Percentiles rank a stretch among this genome's conserved stretches.
Evolutionary conservation across 1,140 invertebrate genomes (phyloP).

Genomic region (Drosophila auraria): DNA sequence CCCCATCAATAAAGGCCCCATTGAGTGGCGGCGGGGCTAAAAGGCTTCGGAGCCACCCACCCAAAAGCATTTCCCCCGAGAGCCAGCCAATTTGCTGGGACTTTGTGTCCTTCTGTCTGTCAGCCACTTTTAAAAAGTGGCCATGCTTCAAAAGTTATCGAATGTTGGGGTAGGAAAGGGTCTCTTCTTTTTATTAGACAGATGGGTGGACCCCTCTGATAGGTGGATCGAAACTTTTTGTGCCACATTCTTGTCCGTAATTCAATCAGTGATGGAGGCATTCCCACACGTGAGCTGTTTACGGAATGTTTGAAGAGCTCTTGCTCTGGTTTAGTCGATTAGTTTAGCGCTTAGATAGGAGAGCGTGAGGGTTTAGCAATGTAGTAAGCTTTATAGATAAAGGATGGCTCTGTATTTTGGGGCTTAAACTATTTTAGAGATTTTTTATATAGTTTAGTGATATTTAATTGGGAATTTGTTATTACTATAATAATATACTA

Average conservation of each 20-base stretch:
- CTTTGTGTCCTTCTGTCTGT: slow-evolving; percentile 51
- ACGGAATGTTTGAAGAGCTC: slow-evolving; percentile 52
- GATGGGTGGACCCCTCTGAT: neutral
- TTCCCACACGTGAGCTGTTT: slow-evolving; percentile 70
- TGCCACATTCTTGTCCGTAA: slow-evolving; percentile 57
- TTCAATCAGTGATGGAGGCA: slow-evolving; percentile 76
- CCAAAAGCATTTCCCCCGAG: slow-evolving; percentile 46
- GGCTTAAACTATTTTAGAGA: no score
- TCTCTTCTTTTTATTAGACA: neutral
- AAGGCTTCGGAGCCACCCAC: slow-evolving; percentile 29
- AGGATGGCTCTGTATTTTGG: no score
- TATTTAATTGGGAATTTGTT: no score
- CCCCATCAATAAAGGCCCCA: slow-evolving; percentile 71
- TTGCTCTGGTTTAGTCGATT: slow-evolving; percentile 38
- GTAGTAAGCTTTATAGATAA: no score
- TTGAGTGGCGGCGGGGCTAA: slow-evolving; percentile 51
- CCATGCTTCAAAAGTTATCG: slow-evolving; percentile 61
- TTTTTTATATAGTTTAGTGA: no score
- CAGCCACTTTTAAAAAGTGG: slow-evolving; percentile 68
- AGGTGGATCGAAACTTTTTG: slow-evolving; percentile 54
- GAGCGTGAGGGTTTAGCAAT: neutral
- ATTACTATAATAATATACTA: no score
- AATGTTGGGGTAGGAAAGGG: slow-evolving; percentile 5
- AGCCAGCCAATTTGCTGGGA: slow-evolving; percentile 69
- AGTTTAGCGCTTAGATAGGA: slow-evolving; percentile 21